phyloP scores from a whole-genome alignment of 2,797 vertebrate genomes.

The Oryzias dopingdopingensis region DNA sequence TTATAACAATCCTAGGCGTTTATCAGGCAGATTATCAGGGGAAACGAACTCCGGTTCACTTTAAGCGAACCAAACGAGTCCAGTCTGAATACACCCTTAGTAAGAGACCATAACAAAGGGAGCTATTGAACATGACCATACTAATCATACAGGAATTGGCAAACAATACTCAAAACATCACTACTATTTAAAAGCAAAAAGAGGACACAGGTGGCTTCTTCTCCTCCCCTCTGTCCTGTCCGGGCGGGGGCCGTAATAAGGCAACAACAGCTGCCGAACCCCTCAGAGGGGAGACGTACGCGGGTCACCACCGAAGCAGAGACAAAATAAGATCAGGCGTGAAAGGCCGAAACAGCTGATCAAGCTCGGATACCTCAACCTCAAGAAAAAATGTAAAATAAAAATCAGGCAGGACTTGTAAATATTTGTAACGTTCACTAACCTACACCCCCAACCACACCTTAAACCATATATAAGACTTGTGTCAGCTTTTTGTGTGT shows the following conservation, averaged over 20 bases:
- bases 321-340: constrained; percentile 67
- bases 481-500: constrained; percentile 8
- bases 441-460: constrained; percentile 3
- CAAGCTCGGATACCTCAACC: constrained; percentile 60
- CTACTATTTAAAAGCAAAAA: constrained; percentile 33
- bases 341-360: constrained; percentile 75
- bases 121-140: constrained; percentile 30
- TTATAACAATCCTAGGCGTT: too few species aligned
- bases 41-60: too few species aligned
- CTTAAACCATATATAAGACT: constrained; percentile 10
- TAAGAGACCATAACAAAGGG: too few species aligned
- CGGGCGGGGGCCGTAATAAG: constrained; percentile 55
- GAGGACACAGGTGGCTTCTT: constrained; percentile 56
- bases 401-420: constrained; percentile 31
- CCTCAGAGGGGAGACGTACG: constrained; percentile 33
- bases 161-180: constrained; percentile 50
- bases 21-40: too few species aligned
- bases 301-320: constrained; percentile 46
- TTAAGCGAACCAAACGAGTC: too few species aligned
- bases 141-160: constrained; percentile 43
- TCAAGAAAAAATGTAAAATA: constrained; percentile 24
- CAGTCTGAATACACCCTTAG: too few species aligned
- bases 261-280: constrained; percentile 69
- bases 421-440: constrained; percentile 23
- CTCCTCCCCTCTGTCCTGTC: constrained; percentile 22